Percentiles rank a stretch among this genome's conserved stretches.
These are phyloP conservation scores for Pteromalus puparum DNA, from an alignment of 1,140 invertebrate species.

Conservation along the genomic window DNA sequence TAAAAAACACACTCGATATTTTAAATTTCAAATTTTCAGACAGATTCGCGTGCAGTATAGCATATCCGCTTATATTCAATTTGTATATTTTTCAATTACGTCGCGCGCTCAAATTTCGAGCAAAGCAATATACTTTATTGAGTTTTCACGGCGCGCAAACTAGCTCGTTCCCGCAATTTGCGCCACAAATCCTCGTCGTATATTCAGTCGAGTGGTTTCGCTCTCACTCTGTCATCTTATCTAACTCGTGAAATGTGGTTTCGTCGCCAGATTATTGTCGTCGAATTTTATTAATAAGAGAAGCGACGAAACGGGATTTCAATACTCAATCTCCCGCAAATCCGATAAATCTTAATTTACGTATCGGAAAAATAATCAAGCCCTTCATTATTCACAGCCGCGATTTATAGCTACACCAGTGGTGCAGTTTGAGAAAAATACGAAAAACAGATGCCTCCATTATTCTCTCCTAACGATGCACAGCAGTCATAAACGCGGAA, in stretches of 20 bases:
- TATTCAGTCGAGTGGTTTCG: background rate
- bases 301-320: background rate
- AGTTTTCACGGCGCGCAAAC: background rate
- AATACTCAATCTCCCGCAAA: background rate
- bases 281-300: background rate
- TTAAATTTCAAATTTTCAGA: background rate
- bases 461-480: too few relatives aligned
- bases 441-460: too few relatives aligned
- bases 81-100: background rate
- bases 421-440: background rate
- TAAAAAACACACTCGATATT: too few relatives aligned
- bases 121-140: background rate
- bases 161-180: background rate
- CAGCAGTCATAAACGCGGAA: too few relatives aligned
- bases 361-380: constrained; percentile 1
- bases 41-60: too few relatives aligned
- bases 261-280: background rate
- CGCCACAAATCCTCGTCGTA: background rate
- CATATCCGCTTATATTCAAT: background rate
- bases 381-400: background rate
- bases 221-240: background rate
- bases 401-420: background rate
- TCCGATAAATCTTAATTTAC: background rate
- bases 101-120: background rate
- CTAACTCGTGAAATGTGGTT: background rate